These are phyloP conservation scores for Trissoscelio sp. DNA, from an alignment of 2,888 invertebrate species.

Conservation along the genomic window DNA sequence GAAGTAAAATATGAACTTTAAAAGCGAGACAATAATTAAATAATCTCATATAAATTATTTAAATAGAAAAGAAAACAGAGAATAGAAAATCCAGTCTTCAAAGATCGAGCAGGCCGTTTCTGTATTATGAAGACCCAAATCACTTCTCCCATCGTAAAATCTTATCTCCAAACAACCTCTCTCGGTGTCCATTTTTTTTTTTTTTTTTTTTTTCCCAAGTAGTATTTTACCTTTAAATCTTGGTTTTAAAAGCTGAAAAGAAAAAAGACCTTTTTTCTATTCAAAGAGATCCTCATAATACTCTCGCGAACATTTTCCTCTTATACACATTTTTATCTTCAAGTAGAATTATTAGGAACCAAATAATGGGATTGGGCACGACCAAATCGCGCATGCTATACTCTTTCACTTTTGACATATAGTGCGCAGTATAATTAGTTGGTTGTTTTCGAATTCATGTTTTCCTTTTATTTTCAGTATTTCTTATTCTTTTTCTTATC, in stretches of 20 bases:
- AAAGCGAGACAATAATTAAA: no score
- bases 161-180: no score
- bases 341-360: slow-evolving; percentile 23
- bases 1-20: no score
- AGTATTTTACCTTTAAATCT: background rate
- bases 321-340: slow-evolving; percentile 8
- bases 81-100: no score
- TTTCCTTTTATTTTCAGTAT: background rate
- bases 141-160: no score
- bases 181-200: no score
- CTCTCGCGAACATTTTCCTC: slow-evolving; percentile 13
- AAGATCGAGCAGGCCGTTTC: no score
- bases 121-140: no score
- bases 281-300: slow-evolving; percentile 19
- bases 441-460: background rate
- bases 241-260: background rate
- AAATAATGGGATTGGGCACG: slow-evolving; percentile 39
- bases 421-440: slow-evolving; percentile 25
- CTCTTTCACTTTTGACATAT: slow-evolving; percentile 18
- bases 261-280: background rate
- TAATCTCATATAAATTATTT: no score
- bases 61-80: no score
- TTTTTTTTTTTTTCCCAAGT: no score
- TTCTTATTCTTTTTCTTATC: no score
- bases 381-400: slow-evolving; percentile 28